Evolutionary conservation across 92 coral and sea anemone species (phyloP).

Genomic region (Phenganax stokvisi): DNA sequence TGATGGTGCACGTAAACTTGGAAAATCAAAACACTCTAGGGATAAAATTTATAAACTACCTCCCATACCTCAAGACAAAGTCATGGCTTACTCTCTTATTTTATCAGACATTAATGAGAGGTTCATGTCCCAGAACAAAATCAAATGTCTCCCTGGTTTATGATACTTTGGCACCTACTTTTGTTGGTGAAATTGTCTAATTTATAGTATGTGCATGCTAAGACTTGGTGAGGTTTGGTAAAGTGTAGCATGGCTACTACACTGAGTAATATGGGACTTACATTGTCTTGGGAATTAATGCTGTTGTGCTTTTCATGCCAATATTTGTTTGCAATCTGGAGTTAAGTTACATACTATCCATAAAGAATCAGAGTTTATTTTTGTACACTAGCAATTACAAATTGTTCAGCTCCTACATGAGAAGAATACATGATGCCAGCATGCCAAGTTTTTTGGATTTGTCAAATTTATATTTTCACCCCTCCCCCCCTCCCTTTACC

Average conservation of each 20-base stretch:
- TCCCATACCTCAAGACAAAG: conserved; percentile 77
- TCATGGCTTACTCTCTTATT: conserved; percentile 70
- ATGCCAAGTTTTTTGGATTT: no score
- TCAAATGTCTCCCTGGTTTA: conserved; percentile 59
- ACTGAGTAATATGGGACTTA: no score
- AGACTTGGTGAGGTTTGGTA: background rate
- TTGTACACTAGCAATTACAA: no score
- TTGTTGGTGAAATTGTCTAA: background rate
- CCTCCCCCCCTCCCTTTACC: no score
- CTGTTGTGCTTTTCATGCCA: no score
- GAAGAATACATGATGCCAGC: no score
- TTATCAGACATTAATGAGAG: conserved; percentile 85
- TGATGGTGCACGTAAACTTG: conserved; percentile 61
- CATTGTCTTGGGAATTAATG: no score
- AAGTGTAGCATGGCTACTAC: background rate
- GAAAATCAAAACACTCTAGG: conserved; percentile 81
- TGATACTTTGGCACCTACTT: background rate
- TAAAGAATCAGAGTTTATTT: no score
- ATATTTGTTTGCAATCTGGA: no score
- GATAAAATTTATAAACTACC: conserved; percentile 70
- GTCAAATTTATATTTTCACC: no score
- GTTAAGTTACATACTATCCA: no score
- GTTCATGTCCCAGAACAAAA: conserved; percentile 77
- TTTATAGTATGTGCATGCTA: background rate
- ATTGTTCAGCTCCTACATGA: no score